Base-by-base conservation (phyloP, 1,140 invertebrate species). In the Hyles vespertilio region DNA sequence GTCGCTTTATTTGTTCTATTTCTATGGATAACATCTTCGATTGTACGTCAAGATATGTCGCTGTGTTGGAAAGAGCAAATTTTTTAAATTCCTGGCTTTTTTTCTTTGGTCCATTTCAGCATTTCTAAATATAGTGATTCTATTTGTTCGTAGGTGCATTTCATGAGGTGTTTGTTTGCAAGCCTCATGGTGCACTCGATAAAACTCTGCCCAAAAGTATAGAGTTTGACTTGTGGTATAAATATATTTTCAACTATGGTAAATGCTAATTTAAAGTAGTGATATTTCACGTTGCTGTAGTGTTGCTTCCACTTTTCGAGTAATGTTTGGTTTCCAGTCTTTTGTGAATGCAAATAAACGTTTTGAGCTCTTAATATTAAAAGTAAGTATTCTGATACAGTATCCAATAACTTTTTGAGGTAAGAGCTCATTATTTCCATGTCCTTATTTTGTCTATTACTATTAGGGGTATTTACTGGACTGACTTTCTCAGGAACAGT, bases 261-360 rank as follows among this genome's bases (percentile, higher is more conserved):
- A 55, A 44, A 69, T 8, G 57, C 59, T 36, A 69, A 47, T 43
- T 60, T 43, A 51, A 64, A 68, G 48, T 51, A 64, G 50, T 68
- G 59, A 6, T 40, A 4, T 59, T 59, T 64, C 5, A 52, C n/a
- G 12, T 32, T 6, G 11, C 49, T 32, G 9, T 59, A 61, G 44
- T 47, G 4, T 40, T 36, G 49, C 7, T 8, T 44, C 33, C 11
- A 8, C 22, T 56, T 63, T 44, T 36, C 32, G 3, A n/a, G 9
- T 52, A 51, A 32, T 8, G 2, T 51, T 34, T 43, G 12, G 8
- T 12, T 9, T 32, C 2, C n/a, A 3, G 6, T 44, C 3, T 36
- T 10, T 52, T 32, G 8, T 48, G 51, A 9, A n/a, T 9, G 1
- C 22, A 48, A 6, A 5, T 52, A 57, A 9, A 53, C 7, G 5